Evolutionary conservation across 2,888 invertebrate species (phyloP), one percentile per base, ranked within the genome.

Genomic region (Rotaria magnacalcarata): DNA sequence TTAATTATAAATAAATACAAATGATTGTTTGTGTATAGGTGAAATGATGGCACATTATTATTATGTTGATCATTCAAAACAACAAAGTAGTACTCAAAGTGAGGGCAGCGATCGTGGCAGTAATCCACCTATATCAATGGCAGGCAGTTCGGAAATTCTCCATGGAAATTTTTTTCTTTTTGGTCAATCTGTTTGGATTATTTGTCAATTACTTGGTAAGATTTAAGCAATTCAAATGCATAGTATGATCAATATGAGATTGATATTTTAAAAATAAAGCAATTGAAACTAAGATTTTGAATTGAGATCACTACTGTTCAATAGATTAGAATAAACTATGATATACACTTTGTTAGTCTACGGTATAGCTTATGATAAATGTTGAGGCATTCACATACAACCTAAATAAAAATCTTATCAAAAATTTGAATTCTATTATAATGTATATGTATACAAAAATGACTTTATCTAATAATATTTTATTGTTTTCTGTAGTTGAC

Each of bases 151-250:
- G 4, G 80, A 80, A 24, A 80, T 80, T 80, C 47, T 80, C n/a
- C 24, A 47, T 47, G 80, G 80, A 24, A 43, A 80, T 80, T 80
- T 80, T 6, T 80, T 80, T n/a, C 47, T 80, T 47, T 47, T 80
- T 75, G 56, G 96, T 88, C 98, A 99, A 92, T 94, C 98, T 0
- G 93, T 99, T 92, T 97, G 96, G 91, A 94, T 99, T 87, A 94
- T 99, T 89, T 94, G 96, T 0, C 96, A 97, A 91, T 92, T 99
- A 85, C 92, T 99, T 87, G 89, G 92, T 92, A 88, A 88, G 47
- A 58, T 41, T 14, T 10, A 24, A 11, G 8, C 0, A 27, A n/a
- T 21, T 19, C 0, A 8, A 52, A 16, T 16, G 52, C 14, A 14
- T 52, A 52, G 0, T 52, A 4, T 52, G 11, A 52, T 52, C 16